Evolutionary conservation across 2,113 vertebrate species (phyloP), one percentile per base, ranked within the genome.

Genomic region (Pionites leucogaster): DNA sequence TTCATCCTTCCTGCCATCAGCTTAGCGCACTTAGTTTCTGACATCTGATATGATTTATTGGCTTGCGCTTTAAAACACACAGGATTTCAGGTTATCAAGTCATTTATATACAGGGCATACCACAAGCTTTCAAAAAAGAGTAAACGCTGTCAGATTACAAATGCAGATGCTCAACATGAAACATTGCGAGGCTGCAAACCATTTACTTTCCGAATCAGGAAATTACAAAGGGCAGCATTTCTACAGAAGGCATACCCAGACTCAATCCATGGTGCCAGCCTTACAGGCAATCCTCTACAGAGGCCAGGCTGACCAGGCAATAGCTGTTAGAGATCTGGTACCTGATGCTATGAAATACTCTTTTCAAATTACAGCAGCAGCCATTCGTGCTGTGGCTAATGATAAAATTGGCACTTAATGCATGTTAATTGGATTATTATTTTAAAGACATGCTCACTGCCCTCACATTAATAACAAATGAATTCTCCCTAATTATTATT

Each of bases 381-480:
- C 55, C 49, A 60, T 41, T 88, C 28, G 0, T 44, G 62, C 35
- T 81, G 13, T 41, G 44, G 37, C 28, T 75, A 84, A 69, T 47
- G 28, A 70, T 47, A 78, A 83, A 69, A 86, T 84, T 84, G 81
- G 69, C 24, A 84, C 74, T 89, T 90, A 82, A 49, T 81, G 37
- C 50, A 37, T 57, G 69, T 75, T 96, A 96, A 95, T 95, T 95
- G 81, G 81, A 94, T 95, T 97, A 96, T 93, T 97, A 93, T 88
- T 97, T 95, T 94, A 74, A 83, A 93, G 88, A 92, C 86, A 71
- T 83, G 76, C 47, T 96, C 52, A 20, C 62, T 77, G n/a, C 52
- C 57, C 88, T 49, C 64, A 78, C 25, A 84, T 93, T 93, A 93
- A 86, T 88, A 94, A 94, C 76, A 93, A 95, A 91, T 77, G 65